These are phyloP conservation scores for Jaculus jaculus DNA, from an alignment of 2,113 vertebrate genomes.

Conservation along the genomic window DNA sequence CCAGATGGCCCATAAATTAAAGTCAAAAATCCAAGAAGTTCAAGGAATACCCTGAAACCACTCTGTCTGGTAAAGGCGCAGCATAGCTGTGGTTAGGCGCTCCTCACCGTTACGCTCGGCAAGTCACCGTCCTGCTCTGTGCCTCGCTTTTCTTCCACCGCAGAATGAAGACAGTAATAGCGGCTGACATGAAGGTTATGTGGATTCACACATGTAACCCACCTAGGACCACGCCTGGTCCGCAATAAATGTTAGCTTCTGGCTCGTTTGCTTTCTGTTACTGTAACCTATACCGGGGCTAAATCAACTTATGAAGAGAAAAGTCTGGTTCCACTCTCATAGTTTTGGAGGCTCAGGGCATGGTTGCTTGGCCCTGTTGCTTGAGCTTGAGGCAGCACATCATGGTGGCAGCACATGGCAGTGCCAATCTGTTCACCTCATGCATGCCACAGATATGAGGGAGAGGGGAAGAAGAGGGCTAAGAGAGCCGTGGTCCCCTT, in stretches of 20 bases:
- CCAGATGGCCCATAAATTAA: neutral
- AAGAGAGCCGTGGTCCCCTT: too few species aligned
- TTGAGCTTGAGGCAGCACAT: neutral
- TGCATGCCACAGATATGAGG: neutral
- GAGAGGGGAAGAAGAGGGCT: neutral
- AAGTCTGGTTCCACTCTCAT: neutral
- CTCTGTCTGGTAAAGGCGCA: neutral
- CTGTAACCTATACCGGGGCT: neutral
- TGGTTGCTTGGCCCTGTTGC: neutral
- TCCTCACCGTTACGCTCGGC: neutral
- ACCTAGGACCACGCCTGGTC: neutral
- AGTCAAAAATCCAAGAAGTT: conserved; percentile 6
- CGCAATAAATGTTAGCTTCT: neutral
- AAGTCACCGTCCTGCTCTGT: neutral
- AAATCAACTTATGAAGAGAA: neutral
- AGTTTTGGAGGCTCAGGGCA: neutral
- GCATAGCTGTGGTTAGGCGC: neutral
- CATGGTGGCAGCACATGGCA: too few species aligned
- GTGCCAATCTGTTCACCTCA: neutral
- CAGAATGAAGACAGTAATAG: neutral
- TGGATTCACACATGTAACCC: neutral
- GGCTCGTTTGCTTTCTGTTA: neutral
- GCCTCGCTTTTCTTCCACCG: neutral
- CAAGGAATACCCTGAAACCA: neutral
- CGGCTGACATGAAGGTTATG: neutral